phyloP scores from a whole-genome alignment of 2,888 invertebrate genomes.

The Callinectes sapidus region DNA sequence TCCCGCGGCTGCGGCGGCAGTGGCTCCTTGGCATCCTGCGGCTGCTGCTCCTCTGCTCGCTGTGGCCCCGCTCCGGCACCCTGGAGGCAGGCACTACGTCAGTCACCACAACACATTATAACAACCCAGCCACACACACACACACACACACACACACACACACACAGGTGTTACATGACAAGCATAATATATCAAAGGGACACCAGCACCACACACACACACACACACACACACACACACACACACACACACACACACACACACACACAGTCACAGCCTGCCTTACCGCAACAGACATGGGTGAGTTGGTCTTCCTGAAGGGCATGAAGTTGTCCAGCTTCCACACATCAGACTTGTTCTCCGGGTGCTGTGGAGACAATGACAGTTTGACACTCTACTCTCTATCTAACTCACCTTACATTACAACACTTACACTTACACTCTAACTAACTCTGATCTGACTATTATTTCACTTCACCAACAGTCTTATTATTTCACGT shows the following conservation, averaged over 20 bases:
- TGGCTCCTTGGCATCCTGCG: conserved; percentile 10
- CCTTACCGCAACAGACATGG: conserved; percentile 54
- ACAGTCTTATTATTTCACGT: too few species aligned
- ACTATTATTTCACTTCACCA: too few species aligned
- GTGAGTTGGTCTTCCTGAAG: conserved; percentile 47
- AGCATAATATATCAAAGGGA: too few species aligned
- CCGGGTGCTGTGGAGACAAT: conserved; percentile 44
- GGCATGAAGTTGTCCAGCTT: conserved; percentile 52
- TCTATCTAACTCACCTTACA: too few species aligned
- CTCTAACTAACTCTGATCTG: too few species aligned
- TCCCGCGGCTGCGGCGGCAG: conserved; percentile 31
- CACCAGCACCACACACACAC: not conserved
- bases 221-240: not conserved
- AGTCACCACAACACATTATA: not conserved
- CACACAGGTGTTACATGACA: too few species aligned
- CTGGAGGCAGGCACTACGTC: not conserved
- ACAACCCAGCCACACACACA: not conserved
- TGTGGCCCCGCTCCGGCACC: not conserved
- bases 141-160: not conserved
- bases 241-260: not conserved
- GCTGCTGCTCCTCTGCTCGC: conserved; percentile 11
- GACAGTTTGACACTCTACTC: too few species aligned
- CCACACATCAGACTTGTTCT: conserved; percentile 56
- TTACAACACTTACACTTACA: too few species aligned
- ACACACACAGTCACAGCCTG: conserved; percentile 12